phyloP scores from a whole-genome alignment of 2,797 vertebrate genomes.

The Buphagus erythrorhynchus region DNA sequence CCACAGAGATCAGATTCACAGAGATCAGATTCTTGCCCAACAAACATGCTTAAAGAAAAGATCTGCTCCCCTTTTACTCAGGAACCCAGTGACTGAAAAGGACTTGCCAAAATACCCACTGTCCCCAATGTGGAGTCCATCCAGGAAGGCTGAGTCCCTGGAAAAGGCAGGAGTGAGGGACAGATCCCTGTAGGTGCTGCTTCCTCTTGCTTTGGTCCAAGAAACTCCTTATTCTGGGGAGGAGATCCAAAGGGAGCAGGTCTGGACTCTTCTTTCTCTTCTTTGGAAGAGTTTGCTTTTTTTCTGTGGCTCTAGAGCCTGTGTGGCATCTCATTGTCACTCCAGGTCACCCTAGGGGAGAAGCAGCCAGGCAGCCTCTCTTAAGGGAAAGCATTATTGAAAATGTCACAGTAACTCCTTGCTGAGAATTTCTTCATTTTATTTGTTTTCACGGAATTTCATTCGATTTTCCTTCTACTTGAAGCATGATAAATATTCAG shows the following conservation, averaged over 20 bases:
- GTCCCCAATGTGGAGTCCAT: not conserved
- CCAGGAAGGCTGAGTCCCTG: not conserved
- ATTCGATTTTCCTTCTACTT: not conserved
- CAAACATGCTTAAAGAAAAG: not conserved
- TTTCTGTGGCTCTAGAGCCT: not conserved
- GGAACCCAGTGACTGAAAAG: not conserved
- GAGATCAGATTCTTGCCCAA: too few species aligned
- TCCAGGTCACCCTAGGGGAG: not conserved
- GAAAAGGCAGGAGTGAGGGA: not conserved
- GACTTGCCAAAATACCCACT: not conserved
- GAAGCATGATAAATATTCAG: not conserved
- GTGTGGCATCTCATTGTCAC: not conserved
- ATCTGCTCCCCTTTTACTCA: accelerated
- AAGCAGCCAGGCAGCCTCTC: not conserved
- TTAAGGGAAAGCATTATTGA: not conserved
- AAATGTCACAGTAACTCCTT: not conserved
- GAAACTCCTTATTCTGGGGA: not conserved
- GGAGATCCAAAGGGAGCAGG: not conserved
- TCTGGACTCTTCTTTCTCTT: not conserved
- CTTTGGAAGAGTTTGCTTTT: not conserved
- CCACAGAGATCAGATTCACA: not conserved
- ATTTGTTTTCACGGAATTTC: not conserved
- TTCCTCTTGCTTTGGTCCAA: not conserved
- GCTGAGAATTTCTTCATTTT: not conserved
- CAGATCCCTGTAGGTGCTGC: not conserved